These are phyloP conservation scores for Tarsius wallacei DNA, from an alignment of 2,797 vertebrate genomes.

Conservation along the genomic window DNA sequence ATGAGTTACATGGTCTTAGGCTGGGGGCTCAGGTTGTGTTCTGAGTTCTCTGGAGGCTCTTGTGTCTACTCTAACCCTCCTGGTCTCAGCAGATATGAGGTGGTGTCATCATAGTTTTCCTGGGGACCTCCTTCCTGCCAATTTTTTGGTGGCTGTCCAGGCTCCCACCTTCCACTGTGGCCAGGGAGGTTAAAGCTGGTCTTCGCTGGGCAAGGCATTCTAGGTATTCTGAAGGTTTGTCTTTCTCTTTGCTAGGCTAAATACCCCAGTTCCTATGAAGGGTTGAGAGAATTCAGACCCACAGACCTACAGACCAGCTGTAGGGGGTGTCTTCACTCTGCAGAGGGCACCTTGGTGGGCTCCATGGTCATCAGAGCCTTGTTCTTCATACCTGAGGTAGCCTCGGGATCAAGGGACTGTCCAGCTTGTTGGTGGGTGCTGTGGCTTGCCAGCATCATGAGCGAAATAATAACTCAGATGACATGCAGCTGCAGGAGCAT, in stretches of 20 bases:
- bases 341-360: neutral
- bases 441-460: neutral
- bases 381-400: neutral
- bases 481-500: rapidly evolving
- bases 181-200: neutral
- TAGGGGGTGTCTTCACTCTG: neutral
- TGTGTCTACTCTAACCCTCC: neutral
- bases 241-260: neutral
- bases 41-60: too few species aligned
- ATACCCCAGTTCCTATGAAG: neutral
- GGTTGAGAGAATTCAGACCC: neutral
- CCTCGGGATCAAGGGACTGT: neutral
- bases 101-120: too few species aligned
- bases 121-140: neutral
- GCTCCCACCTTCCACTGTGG: neutral
- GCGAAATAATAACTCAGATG: neutral
- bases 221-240: neutral
- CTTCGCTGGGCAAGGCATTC: neutral
- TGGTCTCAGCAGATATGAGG: neutral
- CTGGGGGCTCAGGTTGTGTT: neutral
- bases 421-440: neutral
- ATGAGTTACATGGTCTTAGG: neutral
- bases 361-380: rapidly evolving
- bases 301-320: too few species aligned
- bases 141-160: neutral